Base-by-base conservation (phyloP, 2,797 vertebrate species). In the Melanotaenia nigrans region DNA sequence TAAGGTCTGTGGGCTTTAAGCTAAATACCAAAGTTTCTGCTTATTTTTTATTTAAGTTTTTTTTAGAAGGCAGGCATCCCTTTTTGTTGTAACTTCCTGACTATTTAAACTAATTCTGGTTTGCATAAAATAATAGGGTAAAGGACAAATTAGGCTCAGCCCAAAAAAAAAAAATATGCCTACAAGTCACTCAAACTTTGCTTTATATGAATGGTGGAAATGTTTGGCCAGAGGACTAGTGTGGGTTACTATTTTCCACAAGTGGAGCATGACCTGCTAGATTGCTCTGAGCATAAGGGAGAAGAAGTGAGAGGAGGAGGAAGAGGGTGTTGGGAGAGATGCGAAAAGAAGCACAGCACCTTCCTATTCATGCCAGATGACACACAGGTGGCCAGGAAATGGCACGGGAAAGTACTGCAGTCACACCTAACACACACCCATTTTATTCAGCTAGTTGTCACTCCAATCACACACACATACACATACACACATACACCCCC, bases 321-420 rank as follows among this genome's bases (percentile, higher is more conserved):
- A 86, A 75, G 77, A 80, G 80, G 89, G 84, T 84, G 87, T 77
- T 77, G 70, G 54, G 45, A 45, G 47, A 61, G 65, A 83, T 20
- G 51, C 56, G 63, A 64, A 45, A 61, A 78, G 53, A 71, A 60
- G 79, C 62, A 83, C 81, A 79, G 75, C 62, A 84, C 82, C 79
- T 84, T 85, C 77, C 78, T 82, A 79, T 91, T 92, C 78, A 86
- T 77, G 77, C 75, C 85, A 47, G 32, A 70, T 81, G 78, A 76
- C 77, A 61, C 74, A 81, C 81, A 87, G 75, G 73, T 85, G 79
- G 63, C 53, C 77, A 78, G 90, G 91, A 90, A 89, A 83, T 82
- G 77, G 74, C 77, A 81, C n/a, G 49, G 75, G 73, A 86, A 79
- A 83, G 76, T 79, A 66, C 64, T 68, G 68, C 68, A 16, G 73